Evolutionary conservation across 2,888 invertebrate species (phyloP), one percentile per base, ranked within the genome.

Genomic region (Lapara coniferarum): DNA sequence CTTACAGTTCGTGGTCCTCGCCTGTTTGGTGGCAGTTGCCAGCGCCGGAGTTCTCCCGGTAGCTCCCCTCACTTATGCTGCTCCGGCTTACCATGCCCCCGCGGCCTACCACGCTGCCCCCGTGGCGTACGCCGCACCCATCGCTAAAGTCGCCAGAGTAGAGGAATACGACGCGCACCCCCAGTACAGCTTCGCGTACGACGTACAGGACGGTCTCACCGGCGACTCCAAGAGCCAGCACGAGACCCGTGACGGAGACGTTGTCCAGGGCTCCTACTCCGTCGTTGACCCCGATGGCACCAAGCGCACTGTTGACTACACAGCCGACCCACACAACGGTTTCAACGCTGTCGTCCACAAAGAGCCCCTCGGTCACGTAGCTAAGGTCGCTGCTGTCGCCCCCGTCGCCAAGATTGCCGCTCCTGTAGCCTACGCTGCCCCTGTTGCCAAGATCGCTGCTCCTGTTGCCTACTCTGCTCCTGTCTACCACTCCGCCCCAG

Each of bases 311-410:
- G 95, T 95, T 2, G 95, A 95, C 66, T 92, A 92, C 87, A 89
- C 89, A 74, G 91, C 92, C 63, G 91, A 92, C 76, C 83, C 83
- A 49, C 85, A 92, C 89, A 88, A 94, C 85, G 84, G 95, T 30
- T 95, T 95, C 89, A 95, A 95, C 86, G 95, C 95, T 37, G 94
- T 95, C 63, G 95, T 95, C 5, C 92, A 87, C 84, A 91, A 86
- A 75, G 93, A 94, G 70, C 84, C 89, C 66, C 78, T 89, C 73
- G 89, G 66, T 70, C 79, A 77, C 73, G 74, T 73, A 55, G 85
- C 88, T 70, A 86, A 85, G 71, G 81, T 81, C 12, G 82, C 81
- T 55, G 85, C 84, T 52, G 83, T 76, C 58, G 78, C 80, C 46
- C 79, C 83, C 25, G 76, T 79, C 19, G 78, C 78, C 66, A 79